These are phyloP conservation scores for Tipula vernalis DNA, from an alignment of 2,888 invertebrate species.

Conservation along the genomic window DNA sequence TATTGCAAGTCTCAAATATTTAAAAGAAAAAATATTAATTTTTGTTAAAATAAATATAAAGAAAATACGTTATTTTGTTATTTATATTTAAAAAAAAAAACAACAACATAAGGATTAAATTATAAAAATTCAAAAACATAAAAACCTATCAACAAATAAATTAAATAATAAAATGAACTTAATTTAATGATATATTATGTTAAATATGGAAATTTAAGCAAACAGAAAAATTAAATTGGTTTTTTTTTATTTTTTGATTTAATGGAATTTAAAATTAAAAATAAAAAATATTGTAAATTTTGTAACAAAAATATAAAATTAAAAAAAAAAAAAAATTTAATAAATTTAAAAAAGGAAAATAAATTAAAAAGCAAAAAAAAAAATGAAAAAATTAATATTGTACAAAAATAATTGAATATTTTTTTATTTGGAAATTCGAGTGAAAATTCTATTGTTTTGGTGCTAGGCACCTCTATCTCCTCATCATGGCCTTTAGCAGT, in stretches of 20 bases:
- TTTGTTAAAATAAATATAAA: neutral
- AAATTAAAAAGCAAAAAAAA: neutral
- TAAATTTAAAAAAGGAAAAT: neutral
- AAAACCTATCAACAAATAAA: neutral
- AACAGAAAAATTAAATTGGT: neutral
- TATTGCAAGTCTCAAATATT: neutral
- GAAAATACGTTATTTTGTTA: neutral
- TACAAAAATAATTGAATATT: neutral
- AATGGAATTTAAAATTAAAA: neutral
- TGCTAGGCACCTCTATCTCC: neutral
- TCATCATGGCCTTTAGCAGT: too few species aligned
- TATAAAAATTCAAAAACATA: neutral
- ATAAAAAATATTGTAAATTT: neutral
- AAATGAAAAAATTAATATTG: neutral
- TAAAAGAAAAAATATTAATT: neutral
- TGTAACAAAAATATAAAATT: neutral
- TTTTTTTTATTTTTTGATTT: neutral
- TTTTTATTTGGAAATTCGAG: neutral
- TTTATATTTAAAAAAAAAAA: neutral
- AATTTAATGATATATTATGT: neutral
- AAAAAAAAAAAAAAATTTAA: neutral
- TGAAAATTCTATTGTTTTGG: neutral
- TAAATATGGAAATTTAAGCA: neutral
- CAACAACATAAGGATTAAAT: neutral
- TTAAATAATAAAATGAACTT: neutral